These are phyloP conservation scores for Diplodus puntazzo DNA, from an alignment of 2,797 vertebrate genomes.

Conservation along the genomic window DNA sequence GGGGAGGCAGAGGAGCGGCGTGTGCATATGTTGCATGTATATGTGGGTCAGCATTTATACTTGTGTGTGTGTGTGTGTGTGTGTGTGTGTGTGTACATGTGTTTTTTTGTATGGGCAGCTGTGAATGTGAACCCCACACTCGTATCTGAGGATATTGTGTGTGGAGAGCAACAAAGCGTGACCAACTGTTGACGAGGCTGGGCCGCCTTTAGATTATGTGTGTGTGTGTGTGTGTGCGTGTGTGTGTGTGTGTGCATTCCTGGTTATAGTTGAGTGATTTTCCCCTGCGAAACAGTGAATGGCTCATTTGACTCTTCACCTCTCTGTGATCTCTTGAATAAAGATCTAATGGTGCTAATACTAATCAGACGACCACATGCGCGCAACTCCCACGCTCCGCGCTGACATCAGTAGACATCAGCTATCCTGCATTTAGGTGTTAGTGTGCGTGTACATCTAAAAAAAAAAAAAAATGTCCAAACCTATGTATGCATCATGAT, in stretches of 20 bases:
- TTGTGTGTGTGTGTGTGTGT: neutral
- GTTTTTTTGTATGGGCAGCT: conserved; percentile 3
- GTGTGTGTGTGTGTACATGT: neutral
- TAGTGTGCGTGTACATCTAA: neutral
- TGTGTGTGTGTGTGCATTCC: conserved; percentile 37
- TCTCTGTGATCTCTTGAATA: conserved; percentile 57
- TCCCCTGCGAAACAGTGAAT: conserved; percentile 45
- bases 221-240: conserved; percentile 7
- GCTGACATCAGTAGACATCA: neutral
- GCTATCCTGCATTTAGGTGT: neutral
- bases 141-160: conserved; percentile 23
- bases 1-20: conserved; percentile 14
- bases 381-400: neutral
- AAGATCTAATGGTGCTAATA: conserved; percentile 51
- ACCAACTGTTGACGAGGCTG: conserved; percentile 24
- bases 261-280: conserved; percentile 61
- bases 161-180: conserved; percentile 13
- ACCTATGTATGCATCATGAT: neutral
- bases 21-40: neutral
- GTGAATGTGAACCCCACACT: conserved; percentile 16
- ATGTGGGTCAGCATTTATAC: neutral
- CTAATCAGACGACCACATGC: conserved; percentile 49
- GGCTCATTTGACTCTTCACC: conserved; percentile 73
- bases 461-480: neutral
- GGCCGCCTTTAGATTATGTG: neutral